Evolutionary conservation across 92 coral and sea anemone species (phyloP).

Genomic region (Pocillopora grandis): DNA sequence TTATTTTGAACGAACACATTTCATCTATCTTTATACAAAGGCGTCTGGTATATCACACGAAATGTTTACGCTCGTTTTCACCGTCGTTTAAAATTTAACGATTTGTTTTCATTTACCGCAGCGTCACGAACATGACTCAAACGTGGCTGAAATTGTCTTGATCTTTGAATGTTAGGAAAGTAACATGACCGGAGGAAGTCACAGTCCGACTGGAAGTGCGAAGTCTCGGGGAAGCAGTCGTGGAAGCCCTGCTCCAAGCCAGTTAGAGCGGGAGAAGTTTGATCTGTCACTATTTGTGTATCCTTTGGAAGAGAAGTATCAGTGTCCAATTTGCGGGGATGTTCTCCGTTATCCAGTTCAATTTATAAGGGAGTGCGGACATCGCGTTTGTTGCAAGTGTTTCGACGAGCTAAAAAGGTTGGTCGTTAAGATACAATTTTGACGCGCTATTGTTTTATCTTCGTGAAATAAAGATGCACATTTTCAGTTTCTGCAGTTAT

Average conservation of each 20-base stretch:
- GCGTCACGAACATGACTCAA: not conserved
- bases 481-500: slow-evolving; percentile 3
- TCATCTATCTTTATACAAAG: slow-evolving; percentile 16
- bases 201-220: slow-evolving; percentile 79
- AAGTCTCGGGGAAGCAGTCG: slow-evolving; percentile 62
- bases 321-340: slow-evolving; percentile 83
- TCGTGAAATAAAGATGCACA: slow-evolving; percentile 5
- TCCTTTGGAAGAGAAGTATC: slow-evolving; percentile 87
- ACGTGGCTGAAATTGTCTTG: slow-evolving; percentile 2
- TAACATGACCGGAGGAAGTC: slow-evolving; percentile 77
- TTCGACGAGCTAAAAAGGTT: slow-evolving; percentile 65
- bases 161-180: slow-evolving; percentile 42
- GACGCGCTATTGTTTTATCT: not conserved
- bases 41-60: not conserved
- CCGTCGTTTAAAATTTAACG: not conserved
- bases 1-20: slow-evolving; percentile 26
- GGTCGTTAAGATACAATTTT: not conserved
- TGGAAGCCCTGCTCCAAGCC: slow-evolving; percentile 63
- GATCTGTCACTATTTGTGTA: slow-evolving; percentile 57
- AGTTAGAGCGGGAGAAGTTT: slow-evolving; percentile 34
- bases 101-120: not conserved
- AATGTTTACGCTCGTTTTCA: not conserved
- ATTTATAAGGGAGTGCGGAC: slow-evolving; percentile 73
- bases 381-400: slow-evolving; percentile 85
- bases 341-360: slow-evolving; percentile 82